Percentiles rank a stretch among this genome's conserved stretches.
Conservation (phyloP, 2,113 vertebrate species). For the Alligator sinensis region DNA sequence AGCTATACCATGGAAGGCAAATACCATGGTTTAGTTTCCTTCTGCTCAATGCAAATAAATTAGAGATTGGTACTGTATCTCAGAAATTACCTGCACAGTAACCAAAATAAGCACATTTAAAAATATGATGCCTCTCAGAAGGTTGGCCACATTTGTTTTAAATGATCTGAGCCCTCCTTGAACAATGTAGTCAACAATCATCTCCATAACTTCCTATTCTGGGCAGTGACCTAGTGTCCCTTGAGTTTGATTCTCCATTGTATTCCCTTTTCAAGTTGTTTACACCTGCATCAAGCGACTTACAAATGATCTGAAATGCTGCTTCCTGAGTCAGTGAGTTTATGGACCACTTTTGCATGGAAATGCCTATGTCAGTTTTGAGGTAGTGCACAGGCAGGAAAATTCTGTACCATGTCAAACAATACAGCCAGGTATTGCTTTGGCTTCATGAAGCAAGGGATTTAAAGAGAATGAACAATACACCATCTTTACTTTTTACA, state of each 20-base stretch:
- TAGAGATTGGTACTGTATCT: not conserved
- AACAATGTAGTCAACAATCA: not conserved
- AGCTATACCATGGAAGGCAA: not conserved
- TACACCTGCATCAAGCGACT: not conserved
- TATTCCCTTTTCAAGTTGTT: not conserved
- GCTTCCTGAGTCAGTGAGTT: not conserved
- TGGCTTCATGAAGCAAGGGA: not conserved
- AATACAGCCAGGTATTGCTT: not conserved
- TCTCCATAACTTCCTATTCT: not conserved
- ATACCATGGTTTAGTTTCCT: fast-evolving
- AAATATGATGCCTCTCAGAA: not conserved
- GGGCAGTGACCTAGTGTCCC: not conserved
- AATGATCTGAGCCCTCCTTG: not conserved
- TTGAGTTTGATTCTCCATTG: not conserved
- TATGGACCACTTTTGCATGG: not conserved
- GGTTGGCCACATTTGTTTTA: not conserved
- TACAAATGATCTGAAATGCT: not conserved
- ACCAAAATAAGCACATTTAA: not conserved
- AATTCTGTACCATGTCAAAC: not conserved
- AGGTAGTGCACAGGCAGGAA: fast-evolving
- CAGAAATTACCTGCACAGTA: not conserved
- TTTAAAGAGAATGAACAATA: no score
- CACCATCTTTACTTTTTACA: not conserved
- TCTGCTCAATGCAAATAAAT: not conserved
- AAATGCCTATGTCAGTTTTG: not conserved